Percentiles rank a stretch among this genome's conserved stretches.
phyloP scores from a whole-genome alignment of 2,888 invertebrate genomes.

The Palloptera scutellata region DNA sequence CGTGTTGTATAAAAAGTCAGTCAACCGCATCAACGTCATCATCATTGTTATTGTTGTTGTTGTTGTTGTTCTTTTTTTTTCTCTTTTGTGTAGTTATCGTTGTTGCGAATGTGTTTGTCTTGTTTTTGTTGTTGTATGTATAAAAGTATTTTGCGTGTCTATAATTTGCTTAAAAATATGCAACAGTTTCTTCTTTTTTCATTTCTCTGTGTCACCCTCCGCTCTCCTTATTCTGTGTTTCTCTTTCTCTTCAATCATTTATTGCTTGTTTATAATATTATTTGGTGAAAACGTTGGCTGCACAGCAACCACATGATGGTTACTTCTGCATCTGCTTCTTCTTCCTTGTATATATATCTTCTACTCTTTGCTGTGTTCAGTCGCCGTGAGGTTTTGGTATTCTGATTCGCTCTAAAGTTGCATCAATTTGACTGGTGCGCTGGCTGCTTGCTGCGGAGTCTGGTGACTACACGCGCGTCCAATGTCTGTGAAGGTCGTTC shows the following conservation, averaged over 20 bases:
- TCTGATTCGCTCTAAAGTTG: slow-evolving; percentile 6
- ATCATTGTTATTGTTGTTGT: slow-evolving; percentile 11
- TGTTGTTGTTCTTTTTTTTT: slow-evolving; percentile 5
- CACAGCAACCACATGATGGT: too few species aligned
- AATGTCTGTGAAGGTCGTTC: slow-evolving; percentile 62
- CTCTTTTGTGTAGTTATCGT: neutral
- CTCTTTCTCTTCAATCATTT: slow-evolving; percentile 39
- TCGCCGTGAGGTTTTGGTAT: neutral
- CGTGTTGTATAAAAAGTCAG: slow-evolving; percentile 32
- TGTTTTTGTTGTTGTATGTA: slow-evolving; percentile 19
- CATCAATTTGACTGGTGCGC: neutral
- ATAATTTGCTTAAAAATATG: slow-evolving; percentile 28
- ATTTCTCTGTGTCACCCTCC: slow-evolving; percentile 24
- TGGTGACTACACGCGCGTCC: slow-evolving; percentile 40
- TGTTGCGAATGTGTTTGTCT: slow-evolving; percentile 2
- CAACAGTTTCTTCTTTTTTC: slow-evolving; percentile 28
- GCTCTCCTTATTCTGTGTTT: slow-evolving; percentile 33
- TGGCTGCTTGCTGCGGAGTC: slow-evolving; percentile 14
- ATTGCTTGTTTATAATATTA: slow-evolving; percentile 20
- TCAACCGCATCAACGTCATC: slow-evolving; percentile 33
- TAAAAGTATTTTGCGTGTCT: slow-evolving; percentile 28
- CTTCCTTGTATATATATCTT: slow-evolving; percentile 22
- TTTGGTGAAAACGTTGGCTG: slow-evolving; percentile 1
- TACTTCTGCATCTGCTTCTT: slow-evolving; percentile 27
- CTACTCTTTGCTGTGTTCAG: neutral